Evolutionary conservation across 2,797 vertebrate genomes (phyloP).

Genomic region (Galaxias olidus): DNA sequence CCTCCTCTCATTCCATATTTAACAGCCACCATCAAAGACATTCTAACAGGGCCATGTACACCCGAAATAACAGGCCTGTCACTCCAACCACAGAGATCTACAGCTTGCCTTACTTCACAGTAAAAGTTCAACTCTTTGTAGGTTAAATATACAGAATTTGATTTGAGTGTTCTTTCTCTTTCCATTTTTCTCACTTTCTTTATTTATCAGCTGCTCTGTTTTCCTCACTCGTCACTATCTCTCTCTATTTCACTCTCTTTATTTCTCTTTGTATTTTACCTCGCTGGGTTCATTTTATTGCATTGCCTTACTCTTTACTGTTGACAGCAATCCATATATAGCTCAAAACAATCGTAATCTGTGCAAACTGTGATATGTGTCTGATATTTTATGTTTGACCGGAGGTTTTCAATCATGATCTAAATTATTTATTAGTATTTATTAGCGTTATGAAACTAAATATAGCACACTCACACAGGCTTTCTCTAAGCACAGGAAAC

Average conservation of each 20-base stretch:
- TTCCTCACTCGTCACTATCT: background rate
- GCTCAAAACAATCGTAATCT: conserved; percentile 29
- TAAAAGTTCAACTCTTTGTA: no score
- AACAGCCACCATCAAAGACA: conserved; percentile 24
- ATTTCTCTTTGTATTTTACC: background rate
- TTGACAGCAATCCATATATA: no score
- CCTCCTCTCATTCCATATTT: conserved; percentile 20
- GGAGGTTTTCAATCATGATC: conserved; percentile 23
- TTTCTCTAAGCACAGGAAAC: conserved; percentile 41
- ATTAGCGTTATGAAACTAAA: conserved; percentile 64
- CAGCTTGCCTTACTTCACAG: background rate
- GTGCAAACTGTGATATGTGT: conserved; percentile 30
- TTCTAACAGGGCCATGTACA: conserved; percentile 14
- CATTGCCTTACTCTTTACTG: no score
- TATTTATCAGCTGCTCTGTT: background rate
- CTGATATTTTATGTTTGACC: conserved; percentile 37
- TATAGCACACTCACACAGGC: conserved; percentile 39
- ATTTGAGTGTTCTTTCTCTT: no score
- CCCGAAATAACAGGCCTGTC: conserved; percentile 23
- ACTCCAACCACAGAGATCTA: conserved; percentile 23
- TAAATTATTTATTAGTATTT: conserved; percentile 52
- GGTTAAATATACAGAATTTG: no score
- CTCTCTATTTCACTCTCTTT: background rate
- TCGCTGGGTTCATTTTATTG: no score
- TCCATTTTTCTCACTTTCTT: background rate